These are phyloP conservation scores for human (Homo sapiens) DNA, from an alignment of 2,113 vertebrate genomes.

Conservation along the genomic window GRCh38 chr2:214632001-214632500, in stretches of 20 bases:
- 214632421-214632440: too few relatives aligned
- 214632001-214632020: not conserved
- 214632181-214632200: not conserved
- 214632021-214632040: not conserved
- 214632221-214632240: not conserved
- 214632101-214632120: not conserved
- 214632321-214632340: not conserved
- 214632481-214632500: too few relatives aligned
- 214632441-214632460: too few relatives aligned
- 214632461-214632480: too few relatives aligned
- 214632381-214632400: too few relatives aligned
- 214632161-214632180: not conserved
- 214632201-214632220: not conserved
- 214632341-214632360: not conserved
- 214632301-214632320: not conserved
- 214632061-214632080: not conserved
- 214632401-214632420: too few relatives aligned
- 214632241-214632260: conserved; percentile 1
- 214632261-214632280: not conserved
- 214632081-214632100: not conserved
- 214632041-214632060: not conserved
- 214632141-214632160: not conserved
- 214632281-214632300: not conserved
- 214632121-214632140: not conserved
- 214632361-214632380: too few relatives aligned